Evolutionary conservation across 2,797 vertebrate genomes (phyloP), one percentile per base, ranked within the genome.

Genomic region (Chromis chromis): DNA sequence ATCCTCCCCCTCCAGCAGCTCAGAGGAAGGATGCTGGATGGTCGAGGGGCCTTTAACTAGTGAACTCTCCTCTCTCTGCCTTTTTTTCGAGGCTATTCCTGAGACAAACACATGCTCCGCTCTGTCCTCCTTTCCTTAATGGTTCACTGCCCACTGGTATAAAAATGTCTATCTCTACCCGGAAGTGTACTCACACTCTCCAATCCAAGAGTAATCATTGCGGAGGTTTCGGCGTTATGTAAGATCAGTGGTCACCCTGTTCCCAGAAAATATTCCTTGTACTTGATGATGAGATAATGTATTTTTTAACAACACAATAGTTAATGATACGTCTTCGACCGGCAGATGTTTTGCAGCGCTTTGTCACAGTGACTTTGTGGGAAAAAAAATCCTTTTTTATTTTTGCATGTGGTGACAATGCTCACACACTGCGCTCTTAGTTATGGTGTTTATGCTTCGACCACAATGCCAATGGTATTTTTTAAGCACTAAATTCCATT

Each of bases 401-500:
- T 83, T 78, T 80, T 81, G 80, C 83, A 83, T 88, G 87, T 86
- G 87, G 86, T 81, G 84, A 84, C 78, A 76, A 83, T 75, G 69
- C 83, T 91, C 84, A 62, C 79, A 84, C 78, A 83, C 87, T 76
- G 79, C 81, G 72, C 76, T 82, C 71, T 83, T 57, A 72, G 78
- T 91, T 83, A 86, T 89, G 85, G 85, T 86, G 86, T 88, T 90
- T 85, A 79, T 70, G 84, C 87, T 82, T 81, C 69, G 86, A 90
- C 91, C 91, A 82, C 88, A 90, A 73, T 78, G 79, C 76, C 49
- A 24, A 65, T 83, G 91, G 89, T 91, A 86, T 92, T 90, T 91
- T 84, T 75, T 59, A 81, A 36, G 83, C 69, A 63, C 81, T 70
- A 74, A 85, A 91, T 92, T 91, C 90, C 90, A 91, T 83, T 87